These are phyloP conservation scores for Ferrisia virgata DNA, from an alignment of 2,888 invertebrate species.

Conservation along the genomic window DNA sequence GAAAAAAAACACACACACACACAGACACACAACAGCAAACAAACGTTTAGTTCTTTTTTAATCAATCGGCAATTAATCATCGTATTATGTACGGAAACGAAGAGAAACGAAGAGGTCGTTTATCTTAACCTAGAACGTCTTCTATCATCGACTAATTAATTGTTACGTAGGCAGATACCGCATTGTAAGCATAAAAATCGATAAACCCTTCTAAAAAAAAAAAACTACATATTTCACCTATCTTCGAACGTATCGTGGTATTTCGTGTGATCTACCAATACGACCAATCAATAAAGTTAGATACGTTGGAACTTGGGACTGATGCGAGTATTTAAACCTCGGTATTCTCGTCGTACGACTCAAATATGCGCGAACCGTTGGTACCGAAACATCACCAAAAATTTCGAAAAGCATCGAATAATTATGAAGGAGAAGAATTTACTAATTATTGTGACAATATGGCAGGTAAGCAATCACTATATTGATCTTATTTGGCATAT, in stretches of 20 bases:
- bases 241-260: not conserved
- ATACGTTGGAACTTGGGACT: not conserved
- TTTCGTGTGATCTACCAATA: not conserved
- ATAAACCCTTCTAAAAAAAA: not conserved
- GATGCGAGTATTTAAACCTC: not conserved
- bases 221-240: not conserved
- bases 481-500: too few relatives aligned
- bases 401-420: too few relatives aligned
- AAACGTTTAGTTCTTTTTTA: not conserved
- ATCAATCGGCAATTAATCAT: not conserved
- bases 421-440: not conserved
- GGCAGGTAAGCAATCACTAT: not conserved
- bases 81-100: too few relatives aligned
- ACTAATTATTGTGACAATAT: not conserved
- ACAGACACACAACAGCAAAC: too few relatives aligned
- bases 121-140: not conserved
- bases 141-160: slow-evolving; percentile 8
- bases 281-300: not conserved
- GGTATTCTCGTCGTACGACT: not conserved
- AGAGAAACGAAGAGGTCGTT: not conserved
- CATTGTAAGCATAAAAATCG: not conserved
- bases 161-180: not conserved
- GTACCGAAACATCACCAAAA: not conserved
- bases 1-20: not conserved
- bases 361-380: not conserved